Base-by-base conservation (phyloP, 2,113 vertebrate species). In the Pelvicachromis taeniatus region DNA sequence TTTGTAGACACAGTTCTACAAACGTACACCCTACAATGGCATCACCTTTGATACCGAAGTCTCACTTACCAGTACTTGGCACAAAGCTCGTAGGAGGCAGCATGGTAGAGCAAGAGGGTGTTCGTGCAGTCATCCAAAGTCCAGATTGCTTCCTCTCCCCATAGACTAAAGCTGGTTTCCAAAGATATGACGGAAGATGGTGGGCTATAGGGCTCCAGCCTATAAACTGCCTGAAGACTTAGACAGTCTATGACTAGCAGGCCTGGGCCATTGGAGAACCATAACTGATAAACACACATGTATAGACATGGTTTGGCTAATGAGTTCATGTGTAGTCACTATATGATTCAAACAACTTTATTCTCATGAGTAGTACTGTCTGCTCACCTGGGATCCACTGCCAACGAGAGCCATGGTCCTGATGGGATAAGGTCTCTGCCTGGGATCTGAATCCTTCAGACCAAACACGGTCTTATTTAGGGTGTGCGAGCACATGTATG, bases 241-340 rank as follows among this genome's bases (percentile, higher is more conserved):
- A 82, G 3, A 1, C 96, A 96, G 94, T 98, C 95, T 0, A 99
- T 90, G 78, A 99, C 75, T 8, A 99, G 96, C 56, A 99, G 26
- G 7, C 97, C 99, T 0, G 99, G 97, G 4, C 99, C 99, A 0
- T 99, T 98, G 95, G 97, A 97, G 95, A 98, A 98, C 99, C 99
- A 99, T 55, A 99, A 93, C 95, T 99, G 97, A 0, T 95, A 86
- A 29, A 48, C 17, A 56, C 5, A 58, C 4, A 2, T 61, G 45
- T 48, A 17, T 5, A 65, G 35, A 82, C 21, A 56, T 6, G 17
- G 21, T 70, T 70, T 0, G 4, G 68, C 42, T 12, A 5, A 31
- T 75, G 68, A 50, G 23, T 19, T 19, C 42, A 31, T 31, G 23
- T 29, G 9, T 5, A 8, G 26, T 4, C 3, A 12, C 17, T 75